Evolutionary conservation across 2,113 vertebrate genomes (phyloP), one percentile per base, ranked within the genome.

Genomic region (Triplophysa siluroides): DNA sequence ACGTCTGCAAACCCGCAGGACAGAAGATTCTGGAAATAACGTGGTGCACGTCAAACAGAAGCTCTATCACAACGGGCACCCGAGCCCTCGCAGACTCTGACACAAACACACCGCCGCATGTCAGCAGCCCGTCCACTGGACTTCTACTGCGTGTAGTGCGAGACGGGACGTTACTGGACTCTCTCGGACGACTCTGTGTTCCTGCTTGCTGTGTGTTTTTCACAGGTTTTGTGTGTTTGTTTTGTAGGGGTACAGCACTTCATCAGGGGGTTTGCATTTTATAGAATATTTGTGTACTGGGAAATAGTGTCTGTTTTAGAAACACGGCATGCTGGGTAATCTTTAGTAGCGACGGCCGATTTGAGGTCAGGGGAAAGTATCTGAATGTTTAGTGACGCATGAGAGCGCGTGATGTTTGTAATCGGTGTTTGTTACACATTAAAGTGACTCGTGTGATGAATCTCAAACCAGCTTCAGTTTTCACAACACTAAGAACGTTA

Each of bases 41-140:
- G 94, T 95, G 92, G 93, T 95, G 83, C 94, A 96, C 84, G 93
- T 95, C 90, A 95, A 95, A 87, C 95, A 96, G 92, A 95, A 94
- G 91, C 91, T 95, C 38, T 95, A 95, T 88, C 95, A 96, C 81
- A 95, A 96, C 0, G 95, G 95, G 78, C 95, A 96, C 86, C 94
- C 93, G 7, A 96, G 94, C 90, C 95, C 94, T 0, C 88, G 94
- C 87, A 94, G 96, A 89, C 94, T 95, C 87, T 95, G 91, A 95
- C 89, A 84, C 33, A 7, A 38, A 38, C 18, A 26, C 52, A n/a
- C 2, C 56, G 26, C 47, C 14, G 9, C 8, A 21, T 6, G 33
- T 38, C 54, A 21, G 3, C 18, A 1, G n/a, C n/a, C 50, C 54
- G 8, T 18, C 47, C 47, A 50, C 12, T 16, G 14, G 14, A 16